Percentiles rank a stretch among this genome's conserved stretches.
Conservation (phyloP, 2,888 invertebrate species). For the Lithophane leautieri region DNA sequence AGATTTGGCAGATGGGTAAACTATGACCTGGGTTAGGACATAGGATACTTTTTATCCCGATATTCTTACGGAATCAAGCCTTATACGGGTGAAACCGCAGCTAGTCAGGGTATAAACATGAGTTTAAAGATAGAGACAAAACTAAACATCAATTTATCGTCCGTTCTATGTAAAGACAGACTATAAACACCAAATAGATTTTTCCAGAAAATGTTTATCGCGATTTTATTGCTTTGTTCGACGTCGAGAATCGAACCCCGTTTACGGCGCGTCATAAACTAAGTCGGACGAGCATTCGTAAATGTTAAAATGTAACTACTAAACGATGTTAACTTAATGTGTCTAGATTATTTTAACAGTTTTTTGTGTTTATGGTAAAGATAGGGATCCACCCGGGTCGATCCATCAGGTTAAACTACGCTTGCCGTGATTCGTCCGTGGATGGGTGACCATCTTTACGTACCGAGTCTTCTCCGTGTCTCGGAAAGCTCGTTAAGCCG, state of each 20-base stretch:
- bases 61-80: too few species aligned
- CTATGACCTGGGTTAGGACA: too few species aligned
- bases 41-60: too few species aligned
- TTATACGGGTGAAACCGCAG: too few species aligned
- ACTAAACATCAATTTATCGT: conserved; percentile 46
- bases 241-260: conserved; percentile 80
- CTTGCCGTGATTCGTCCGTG: too few species aligned
- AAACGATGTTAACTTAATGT: conserved; percentile 72
- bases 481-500: too few species aligned
- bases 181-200: conserved; percentile 76
- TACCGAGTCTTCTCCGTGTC: too few species aligned
- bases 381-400: too few species aligned
- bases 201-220: conserved; percentile 78
- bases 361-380: background rate
- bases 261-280: conserved; percentile 82
- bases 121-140: conserved; percentile 31
- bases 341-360: conserved; percentile 60
- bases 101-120: background rate
- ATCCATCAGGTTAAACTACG: too few species aligned
- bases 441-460: too few species aligned
- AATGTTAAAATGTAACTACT: conserved; percentile 78
- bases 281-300: conserved; percentile 76
- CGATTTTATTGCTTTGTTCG: conserved; percentile 79
- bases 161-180: conserved; percentile 71
- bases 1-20: too few species aligned